Base-by-base conservation (phyloP, 2,797 vertebrate genomes). In the Crypturellus tataupa region DNA sequence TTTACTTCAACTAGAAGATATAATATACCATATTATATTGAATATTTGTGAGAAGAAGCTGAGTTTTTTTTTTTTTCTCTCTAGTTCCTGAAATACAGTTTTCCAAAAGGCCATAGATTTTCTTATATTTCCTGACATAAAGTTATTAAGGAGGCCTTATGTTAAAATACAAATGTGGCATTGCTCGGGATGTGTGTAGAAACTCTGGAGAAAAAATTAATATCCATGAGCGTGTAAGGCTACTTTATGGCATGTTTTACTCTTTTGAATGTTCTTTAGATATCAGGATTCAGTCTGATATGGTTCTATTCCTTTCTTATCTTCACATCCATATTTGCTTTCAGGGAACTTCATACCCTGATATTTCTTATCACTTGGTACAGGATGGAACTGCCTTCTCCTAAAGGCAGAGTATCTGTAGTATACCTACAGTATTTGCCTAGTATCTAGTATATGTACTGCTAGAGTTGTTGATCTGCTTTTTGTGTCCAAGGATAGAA, bases 311-410 rank as follows among this genome's bases (percentile, higher is more conserved):
- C 35, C 37, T 85, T 69, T 75, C 24, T 93, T 97, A 90, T 96
- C 94, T 85, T 78, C 35, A 2, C 29, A 46, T 44, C 80, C 85
- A 65, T 27, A 9, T 0, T 0, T 49, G 17, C 64, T 62, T 27
- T 72, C 51, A 75, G 89, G 46, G 70, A 89, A 24, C 31, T 78
- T 86, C 37, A 29, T 46, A 79, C 81, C 70, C 29, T 64, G 73
- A 59, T 88, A 53, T 25, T 80, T 58, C n/a, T 88, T 92, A 94
- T 94, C 95, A 7, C 19, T 85, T 33, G 9, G 15, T 77, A 56
- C 85, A 84, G 84, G 94, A 64, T 6, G 18, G 67, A 24, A 31
- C 33, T 14, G 53, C 27, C 46, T 47, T 33, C 71, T 71, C 39
- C 25, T 69, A 46, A 62, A 80, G 56, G 42, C 59, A 71, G 39